Conservation (phyloP, 2,113 vertebrate genomes). For the Parotia lawesii region DNA sequence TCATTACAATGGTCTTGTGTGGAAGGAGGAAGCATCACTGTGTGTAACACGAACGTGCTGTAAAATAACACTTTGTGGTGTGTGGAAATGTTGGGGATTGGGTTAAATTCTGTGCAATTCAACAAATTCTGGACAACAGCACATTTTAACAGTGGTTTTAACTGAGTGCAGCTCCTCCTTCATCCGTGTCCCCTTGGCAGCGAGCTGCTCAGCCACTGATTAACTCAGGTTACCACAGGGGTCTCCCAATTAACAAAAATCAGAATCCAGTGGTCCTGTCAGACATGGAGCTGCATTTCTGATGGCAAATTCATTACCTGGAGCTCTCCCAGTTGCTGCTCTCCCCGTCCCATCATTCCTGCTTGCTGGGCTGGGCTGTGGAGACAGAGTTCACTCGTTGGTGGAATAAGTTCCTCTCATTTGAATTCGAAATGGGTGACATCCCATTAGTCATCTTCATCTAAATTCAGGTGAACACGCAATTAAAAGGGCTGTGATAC, state of each 20-base stretch:
- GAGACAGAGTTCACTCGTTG: neutral
- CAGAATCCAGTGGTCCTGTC: neutral
- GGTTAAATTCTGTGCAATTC: neutral
- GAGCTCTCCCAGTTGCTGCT: neutral
- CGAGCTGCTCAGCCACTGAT: neutral
- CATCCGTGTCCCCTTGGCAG: neutral
- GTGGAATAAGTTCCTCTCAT: neutral
- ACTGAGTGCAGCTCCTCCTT: neutral
- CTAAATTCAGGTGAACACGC: neutral
- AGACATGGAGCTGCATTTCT: neutral
- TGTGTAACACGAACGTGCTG: neutral
- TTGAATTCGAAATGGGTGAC: neutral
- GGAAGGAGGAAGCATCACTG: neutral
- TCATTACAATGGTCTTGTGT: neutral
- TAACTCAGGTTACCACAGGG: neutral
- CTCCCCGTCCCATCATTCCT: neutral
- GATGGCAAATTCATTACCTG: neutral
- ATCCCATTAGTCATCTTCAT: neutral
- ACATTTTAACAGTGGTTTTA: neutral
- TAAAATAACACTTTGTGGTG: neutral
- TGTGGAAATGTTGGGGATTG: neutral
- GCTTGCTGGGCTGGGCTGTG: neutral
- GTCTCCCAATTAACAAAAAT: slow-evolving; percentile 2
- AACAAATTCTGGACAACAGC: neutral
- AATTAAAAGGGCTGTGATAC: neutral